Evolutionary conservation across 2,888 invertebrate genomes (phyloP), one percentile per base, ranked within the genome.

Genomic region (Zelleria hepariella): DNA sequence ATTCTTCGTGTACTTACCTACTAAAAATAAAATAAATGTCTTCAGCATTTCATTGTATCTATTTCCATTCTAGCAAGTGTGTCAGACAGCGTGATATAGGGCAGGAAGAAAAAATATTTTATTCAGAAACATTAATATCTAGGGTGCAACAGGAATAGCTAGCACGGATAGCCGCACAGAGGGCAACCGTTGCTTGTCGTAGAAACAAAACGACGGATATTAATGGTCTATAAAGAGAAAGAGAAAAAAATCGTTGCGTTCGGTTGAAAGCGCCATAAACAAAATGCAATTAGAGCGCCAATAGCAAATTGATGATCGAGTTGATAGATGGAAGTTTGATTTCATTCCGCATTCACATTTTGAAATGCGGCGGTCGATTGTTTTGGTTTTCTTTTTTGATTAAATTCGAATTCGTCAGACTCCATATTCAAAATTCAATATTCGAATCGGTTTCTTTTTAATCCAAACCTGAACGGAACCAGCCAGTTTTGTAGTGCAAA

Each of bases 121-220:
- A 42, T 42, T 42, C 32, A 42, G 32, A 42, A 42, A 42, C 32
- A 42, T 42, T 42, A 42, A 42, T 42, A 42, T 42, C 32, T 42
- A 42, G 32, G 32, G 32, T 42, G 32, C 32, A 42, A 42, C 32
- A 42, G 32, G 32, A 42, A 42, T 15, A 2, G 32, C 32, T 42
- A 42, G 32, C 32, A 42, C 32, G 10, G 32, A 51, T 66, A 66
- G 77, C 75, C 75, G 74, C 77, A 74, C 73, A 68, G 71, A 77
- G 80, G 79, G 79, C 72, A 77, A 82, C 72, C 67, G 72, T 42
- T 69, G 71, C 74, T 69, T 71, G 68, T 68, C 67, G 65, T 90
- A 90, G 91, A 90, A 91, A 91, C 90, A 90, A 91, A 90, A 89
- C 83, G 92, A 92, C 92, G 91, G 91, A 82, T 92, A 92, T 92